phyloP scores from a whole-genome alignment of 2,113 vertebrate genomes.

The Pelobates fuscus region DNA sequence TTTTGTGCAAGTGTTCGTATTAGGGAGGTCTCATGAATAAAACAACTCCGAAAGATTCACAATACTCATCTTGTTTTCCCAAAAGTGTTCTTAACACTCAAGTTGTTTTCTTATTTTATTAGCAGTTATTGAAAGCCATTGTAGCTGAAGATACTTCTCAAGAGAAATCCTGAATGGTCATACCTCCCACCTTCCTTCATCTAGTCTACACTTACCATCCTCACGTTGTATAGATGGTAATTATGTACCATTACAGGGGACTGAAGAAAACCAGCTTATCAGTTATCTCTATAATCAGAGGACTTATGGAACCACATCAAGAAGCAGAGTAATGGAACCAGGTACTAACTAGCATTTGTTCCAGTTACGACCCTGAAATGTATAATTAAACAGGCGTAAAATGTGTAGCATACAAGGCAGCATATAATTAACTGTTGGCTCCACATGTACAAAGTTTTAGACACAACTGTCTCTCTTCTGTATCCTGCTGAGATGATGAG shows the following conservation, averaged over 20 bases:
- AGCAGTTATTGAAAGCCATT: background rate
- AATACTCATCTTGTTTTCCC: background rate
- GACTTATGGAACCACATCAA: slow-evolving; percentile 1
- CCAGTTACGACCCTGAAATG: slow-evolving; percentile 6
- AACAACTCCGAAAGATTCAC: background rate
- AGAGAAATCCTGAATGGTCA: background rate
- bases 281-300: slow-evolving; percentile 28
- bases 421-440: slow-evolving; percentile 14
- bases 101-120: background rate
- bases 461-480: background rate
- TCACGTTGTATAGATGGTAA: background rate
- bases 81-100: background rate
- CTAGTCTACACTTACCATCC: background rate
- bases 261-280: slow-evolving; percentile 13
- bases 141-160: background rate
- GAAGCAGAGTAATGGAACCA: slow-evolving; percentile 7
- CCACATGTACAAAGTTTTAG: slow-evolving; percentile 2
- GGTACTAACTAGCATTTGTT: slow-evolving; percentile 18
- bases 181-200: slow-evolving; percentile 11
- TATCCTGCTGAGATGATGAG: background rate
- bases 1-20: background rate
- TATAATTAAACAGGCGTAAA: slow-evolving; percentile 25
- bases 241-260: slow-evolving; percentile 4
- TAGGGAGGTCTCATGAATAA: background rate
- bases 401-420: background rate